Conservation (phyloP, 2,113 vertebrate species). For the Lophotis ruficrista region DNA sequence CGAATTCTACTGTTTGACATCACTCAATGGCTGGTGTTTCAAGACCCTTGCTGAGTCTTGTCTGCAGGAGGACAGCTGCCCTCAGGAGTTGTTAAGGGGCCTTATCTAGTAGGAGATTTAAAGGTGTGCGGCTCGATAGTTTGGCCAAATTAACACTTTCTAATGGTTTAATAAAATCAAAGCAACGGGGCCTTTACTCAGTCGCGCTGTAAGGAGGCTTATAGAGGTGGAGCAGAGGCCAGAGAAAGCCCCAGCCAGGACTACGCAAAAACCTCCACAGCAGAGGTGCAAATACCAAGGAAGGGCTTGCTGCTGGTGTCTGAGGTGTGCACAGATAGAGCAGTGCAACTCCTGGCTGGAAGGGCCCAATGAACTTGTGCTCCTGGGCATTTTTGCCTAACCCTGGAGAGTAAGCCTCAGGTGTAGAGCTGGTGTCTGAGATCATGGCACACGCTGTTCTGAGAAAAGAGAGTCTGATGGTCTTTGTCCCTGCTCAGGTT, state of each 20-base stretch:
- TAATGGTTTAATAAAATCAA: neutral
- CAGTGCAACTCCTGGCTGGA: neutral
- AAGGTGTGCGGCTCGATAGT: neutral
- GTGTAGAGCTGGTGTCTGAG: neutral
- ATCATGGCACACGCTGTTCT: neutral
- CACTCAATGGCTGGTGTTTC: neutral
- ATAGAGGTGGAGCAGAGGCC: neutral
- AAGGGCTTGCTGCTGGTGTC: rapidly evolving
- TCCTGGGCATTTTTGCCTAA: neutral
- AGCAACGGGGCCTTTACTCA: neutral
- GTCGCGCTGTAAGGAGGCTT: neutral
- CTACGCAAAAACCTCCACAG: neutral
- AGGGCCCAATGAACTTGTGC: neutral
- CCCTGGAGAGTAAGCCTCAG: neutral
- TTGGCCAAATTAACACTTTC: neutral
- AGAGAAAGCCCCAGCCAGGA: neutral
- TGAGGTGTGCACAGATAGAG: neutral
- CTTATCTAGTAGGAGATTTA: neutral
- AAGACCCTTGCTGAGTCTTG: neutral
- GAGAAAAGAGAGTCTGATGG: neutral
- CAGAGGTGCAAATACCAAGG: neutral
- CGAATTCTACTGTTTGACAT: neutral
- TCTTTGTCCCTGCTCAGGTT: neutral
- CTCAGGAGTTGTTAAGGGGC: neutral
- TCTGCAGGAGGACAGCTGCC: neutral